These are phyloP conservation scores for Scelioninae gen. 1 DNA, from an alignment of 2,888 invertebrate species.

Conservation along the genomic window DNA sequence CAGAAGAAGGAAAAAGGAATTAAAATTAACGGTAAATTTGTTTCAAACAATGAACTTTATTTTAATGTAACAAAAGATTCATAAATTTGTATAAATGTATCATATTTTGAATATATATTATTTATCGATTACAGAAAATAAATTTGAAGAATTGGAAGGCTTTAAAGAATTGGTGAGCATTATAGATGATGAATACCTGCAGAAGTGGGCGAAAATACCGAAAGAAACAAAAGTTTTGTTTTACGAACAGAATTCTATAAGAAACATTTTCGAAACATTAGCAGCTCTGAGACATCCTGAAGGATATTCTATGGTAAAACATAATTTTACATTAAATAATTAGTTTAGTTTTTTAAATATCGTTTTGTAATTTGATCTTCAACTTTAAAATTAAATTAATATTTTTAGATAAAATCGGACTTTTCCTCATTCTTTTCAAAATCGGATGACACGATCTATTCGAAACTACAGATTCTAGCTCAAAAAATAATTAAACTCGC, in stretches of 20 bases:
- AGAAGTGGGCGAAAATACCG: neutral
- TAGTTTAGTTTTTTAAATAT: too few species aligned
- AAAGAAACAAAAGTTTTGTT: constrained; percentile 3
- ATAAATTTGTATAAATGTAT: too few species aligned
- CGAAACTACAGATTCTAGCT: too few species aligned
- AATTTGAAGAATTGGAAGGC: neutral
- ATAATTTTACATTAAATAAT: neutral
- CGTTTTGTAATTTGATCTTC: neutral
- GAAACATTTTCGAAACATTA: neutral
- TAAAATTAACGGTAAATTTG: too few species aligned
- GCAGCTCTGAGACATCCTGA: constrained; percentile 2
- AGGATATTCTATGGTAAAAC: constrained; percentile 4
- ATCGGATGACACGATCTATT: too few species aligned
- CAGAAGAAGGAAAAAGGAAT: too few species aligned
- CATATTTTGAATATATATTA: too few species aligned
- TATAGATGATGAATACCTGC: constrained; percentile 1
- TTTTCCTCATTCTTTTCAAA: too few species aligned
- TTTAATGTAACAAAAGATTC: too few species aligned
- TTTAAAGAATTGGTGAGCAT: constrained; percentile 1
- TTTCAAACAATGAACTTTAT: too few species aligned
- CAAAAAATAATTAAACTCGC: neutral
- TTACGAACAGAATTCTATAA: neutral
- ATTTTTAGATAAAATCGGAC: constrained; percentile 5
- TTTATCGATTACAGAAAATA: neutral
- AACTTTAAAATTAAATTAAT: neutral